phyloP scores from a whole-genome alignment of 2,888 invertebrate species.

The Coremacera marginata region DNA sequence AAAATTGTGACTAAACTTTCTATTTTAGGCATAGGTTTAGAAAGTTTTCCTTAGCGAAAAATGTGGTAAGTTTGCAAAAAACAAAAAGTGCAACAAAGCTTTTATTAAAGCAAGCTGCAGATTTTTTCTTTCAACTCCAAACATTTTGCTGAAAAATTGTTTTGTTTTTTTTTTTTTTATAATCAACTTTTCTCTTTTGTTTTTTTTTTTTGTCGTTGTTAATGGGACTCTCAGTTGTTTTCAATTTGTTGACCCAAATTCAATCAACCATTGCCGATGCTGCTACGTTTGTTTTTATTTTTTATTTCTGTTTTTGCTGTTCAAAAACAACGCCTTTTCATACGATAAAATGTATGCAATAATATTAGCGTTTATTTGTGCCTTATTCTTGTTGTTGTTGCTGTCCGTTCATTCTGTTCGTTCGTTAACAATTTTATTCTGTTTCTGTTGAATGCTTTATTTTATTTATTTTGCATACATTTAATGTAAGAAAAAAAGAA shows the following conservation, averaged over 20 bases:
- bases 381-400: not conserved
- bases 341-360: not conserved
- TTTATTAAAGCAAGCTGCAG: too few relatives aligned
- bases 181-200: not conserved
- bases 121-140: too few relatives aligned
- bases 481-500: too few relatives aligned
- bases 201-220: not conserved
- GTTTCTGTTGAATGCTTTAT: not conserved
- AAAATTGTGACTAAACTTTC: too few relatives aligned
- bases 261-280: slow-evolving; percentile 9
- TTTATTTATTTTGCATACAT: not conserved
- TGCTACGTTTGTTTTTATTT: not conserved
- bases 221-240: not conserved
- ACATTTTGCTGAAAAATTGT: too few relatives aligned
- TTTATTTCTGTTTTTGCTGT: not conserved
- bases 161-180: not conserved
- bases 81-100: too few relatives aligned
- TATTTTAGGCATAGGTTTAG: too few relatives aligned
- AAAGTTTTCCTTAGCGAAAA: too few relatives aligned
- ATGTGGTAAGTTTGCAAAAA: too few relatives aligned
- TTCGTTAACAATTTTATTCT: not conserved
- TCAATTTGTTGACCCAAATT: slow-evolving; percentile 28
- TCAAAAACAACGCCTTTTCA: slow-evolving; percentile 7
- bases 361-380: not conserved
- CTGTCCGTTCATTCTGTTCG: not conserved